These are phyloP conservation scores for Cantharis rufa DNA, from an alignment of 2,888 invertebrate genomes.

Conservation along the genomic window DNA sequence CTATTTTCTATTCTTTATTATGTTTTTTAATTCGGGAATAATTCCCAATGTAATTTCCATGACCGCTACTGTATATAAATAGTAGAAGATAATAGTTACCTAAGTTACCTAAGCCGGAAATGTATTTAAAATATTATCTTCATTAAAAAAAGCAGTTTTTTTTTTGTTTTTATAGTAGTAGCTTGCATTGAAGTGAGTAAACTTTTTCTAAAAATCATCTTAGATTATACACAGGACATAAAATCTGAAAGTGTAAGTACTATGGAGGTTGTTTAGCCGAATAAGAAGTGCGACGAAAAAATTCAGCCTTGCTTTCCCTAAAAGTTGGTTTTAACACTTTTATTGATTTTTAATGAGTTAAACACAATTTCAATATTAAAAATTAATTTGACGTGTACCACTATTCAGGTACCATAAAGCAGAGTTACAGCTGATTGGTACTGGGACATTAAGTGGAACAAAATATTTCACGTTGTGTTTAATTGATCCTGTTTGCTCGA, in stretches of 20 bases:
- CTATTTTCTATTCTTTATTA: too few relatives aligned
- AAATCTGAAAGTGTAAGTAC: background rate
- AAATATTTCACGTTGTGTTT: background rate
- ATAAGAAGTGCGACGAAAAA: background rate
- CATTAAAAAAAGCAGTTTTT: too few relatives aligned
- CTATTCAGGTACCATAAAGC: background rate
- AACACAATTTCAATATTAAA: background rate
- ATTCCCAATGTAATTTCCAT: too few relatives aligned
- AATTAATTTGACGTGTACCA: background rate
- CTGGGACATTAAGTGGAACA: background rate
- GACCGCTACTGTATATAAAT: too few relatives aligned
- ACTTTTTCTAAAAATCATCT: background rate
- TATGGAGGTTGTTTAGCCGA: background rate
- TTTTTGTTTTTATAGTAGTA: background rate
- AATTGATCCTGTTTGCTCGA: background rate
- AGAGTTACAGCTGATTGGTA: background rate
- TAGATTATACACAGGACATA: background rate
- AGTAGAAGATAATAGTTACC: too few relatives aligned
- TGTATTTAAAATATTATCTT: too few relatives aligned
- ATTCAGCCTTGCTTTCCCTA: background rate
- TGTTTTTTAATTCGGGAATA: too few relatives aligned
- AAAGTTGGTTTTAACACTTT: background rate
- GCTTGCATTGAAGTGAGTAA: background rate
- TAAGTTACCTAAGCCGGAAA: background rate
- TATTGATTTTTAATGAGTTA: background rate